These are phyloP conservation scores for Rhyacophila evoluta DNA, from an alignment of 2,888 invertebrate genomes.

Conservation along the genomic window DNA sequence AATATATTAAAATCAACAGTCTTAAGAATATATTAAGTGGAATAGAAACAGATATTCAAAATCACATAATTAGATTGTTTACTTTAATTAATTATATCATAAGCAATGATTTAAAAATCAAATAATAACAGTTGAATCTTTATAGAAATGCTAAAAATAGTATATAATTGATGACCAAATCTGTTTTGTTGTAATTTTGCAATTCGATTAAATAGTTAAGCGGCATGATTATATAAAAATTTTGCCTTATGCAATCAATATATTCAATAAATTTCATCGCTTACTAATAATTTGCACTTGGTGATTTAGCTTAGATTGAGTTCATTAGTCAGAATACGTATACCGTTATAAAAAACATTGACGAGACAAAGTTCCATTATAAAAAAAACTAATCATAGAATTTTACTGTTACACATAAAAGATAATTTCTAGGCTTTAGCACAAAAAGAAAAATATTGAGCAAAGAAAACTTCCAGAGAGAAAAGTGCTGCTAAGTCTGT, in stretches of 20 bases:
- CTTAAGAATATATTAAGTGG: not conserved
- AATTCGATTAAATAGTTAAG: not conserved
- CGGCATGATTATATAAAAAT: not conserved
- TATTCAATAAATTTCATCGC: not conserved
- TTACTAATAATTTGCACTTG: slow-evolving; percentile 30
- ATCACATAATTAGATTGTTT: not conserved
- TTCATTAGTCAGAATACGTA: not conserved
- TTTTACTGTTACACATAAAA: too few species aligned
- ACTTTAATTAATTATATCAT: not conserved
- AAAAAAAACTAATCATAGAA: too few species aligned
- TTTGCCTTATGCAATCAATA: not conserved
- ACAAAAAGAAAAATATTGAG: too few species aligned
- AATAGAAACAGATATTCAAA: not conserved
- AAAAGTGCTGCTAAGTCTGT: too few species aligned
- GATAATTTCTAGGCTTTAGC: too few species aligned
- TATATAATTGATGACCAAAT: not conserved
- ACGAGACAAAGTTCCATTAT: too few species aligned
- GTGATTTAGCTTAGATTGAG: slow-evolving; percentile 14
- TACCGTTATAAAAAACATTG: not conserved
- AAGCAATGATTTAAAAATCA: not conserved
- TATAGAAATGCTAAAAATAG: not conserved
- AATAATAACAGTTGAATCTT: not conserved
- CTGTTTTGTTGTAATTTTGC: not conserved
- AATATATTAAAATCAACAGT: not conserved
- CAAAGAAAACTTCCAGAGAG: too few species aligned